Evolutionary conservation across 2,797 vertebrate genomes (phyloP).

Genomic region (Phrynocephalus forsythii): DNA sequence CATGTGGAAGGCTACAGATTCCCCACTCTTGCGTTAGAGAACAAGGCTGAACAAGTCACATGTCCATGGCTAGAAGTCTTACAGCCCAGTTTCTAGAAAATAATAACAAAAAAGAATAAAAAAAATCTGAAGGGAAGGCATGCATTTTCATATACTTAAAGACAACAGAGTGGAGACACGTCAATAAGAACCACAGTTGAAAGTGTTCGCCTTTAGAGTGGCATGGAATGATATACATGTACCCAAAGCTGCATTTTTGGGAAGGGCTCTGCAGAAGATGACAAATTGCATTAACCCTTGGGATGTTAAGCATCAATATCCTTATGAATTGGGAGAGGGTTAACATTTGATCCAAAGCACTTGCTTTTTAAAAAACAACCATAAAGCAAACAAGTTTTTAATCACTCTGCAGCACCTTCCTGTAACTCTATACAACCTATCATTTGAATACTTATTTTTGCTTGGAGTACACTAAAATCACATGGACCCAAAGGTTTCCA

Average conservation of each 20-base stretch:
- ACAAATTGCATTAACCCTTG: not conserved
- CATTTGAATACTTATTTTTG: no score
- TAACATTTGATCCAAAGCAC: not conserved
- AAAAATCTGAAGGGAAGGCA: not conserved
- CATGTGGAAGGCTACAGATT: no score
- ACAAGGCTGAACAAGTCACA: no score
- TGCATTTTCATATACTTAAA: not conserved
- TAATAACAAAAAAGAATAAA: no score
- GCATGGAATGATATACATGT: not conserved
- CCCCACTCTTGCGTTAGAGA: no score
- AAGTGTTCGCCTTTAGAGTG: not conserved
- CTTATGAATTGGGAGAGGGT: no score
- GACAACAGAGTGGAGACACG: no score
- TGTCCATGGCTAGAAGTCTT: not conserved
- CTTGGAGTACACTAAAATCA: not conserved
- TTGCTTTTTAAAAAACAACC: not conserved
- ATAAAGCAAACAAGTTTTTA: not conserved
- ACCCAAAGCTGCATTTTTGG: not conserved
- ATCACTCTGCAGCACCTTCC: not conserved
- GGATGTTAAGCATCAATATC: not conserved
- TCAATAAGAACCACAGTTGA: not conserved
- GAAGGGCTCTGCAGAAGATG: no score
- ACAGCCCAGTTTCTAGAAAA: not conserved
- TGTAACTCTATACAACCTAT: not conserved
- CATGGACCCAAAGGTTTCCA: no score